These are phyloP conservation scores for Tapirus indicus DNA, from an alignment of 2,797 vertebrate genomes.

Conservation along the genomic window DNA sequence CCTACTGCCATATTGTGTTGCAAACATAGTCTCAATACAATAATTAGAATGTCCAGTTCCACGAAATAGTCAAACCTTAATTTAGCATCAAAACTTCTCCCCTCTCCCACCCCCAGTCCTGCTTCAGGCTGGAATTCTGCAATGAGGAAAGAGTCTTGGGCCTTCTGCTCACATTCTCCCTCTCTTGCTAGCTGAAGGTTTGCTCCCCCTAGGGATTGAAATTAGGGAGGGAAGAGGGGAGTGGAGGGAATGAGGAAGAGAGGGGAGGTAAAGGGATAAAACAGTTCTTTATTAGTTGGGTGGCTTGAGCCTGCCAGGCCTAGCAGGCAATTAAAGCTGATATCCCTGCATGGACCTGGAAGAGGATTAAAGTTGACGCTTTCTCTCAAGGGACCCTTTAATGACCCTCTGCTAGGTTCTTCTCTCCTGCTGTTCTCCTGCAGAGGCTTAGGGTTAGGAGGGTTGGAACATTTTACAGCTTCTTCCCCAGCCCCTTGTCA, in stretches of 20 bases:
- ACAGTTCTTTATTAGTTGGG: neutral
- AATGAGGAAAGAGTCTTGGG: neutral
- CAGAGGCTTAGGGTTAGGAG: neutral
- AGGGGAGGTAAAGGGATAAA: neutral
- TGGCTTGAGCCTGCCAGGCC: neutral
- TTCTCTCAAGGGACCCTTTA: neutral
- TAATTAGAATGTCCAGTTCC: neutral
- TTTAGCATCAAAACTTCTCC: neutral
- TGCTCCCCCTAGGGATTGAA: neutral
- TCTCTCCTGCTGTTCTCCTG: neutral
- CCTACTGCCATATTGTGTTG: neutral
- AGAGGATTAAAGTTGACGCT: neutral
- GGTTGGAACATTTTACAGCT: neutral
- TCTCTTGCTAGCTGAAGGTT: neutral
- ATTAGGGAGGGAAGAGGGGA: no score
- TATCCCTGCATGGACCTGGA: neutral
- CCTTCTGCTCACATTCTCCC: neutral
- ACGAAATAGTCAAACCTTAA: neutral
- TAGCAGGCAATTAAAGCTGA: neutral
- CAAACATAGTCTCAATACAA: neutral
- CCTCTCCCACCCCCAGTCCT: neutral
- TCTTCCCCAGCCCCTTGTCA: neutral
- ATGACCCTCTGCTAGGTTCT: neutral
- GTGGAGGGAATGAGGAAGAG: neutral
- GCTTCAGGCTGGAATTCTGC: neutral